Conservation (phyloP, 1,140 invertebrate species). For the Watersipora subatra region DNA sequence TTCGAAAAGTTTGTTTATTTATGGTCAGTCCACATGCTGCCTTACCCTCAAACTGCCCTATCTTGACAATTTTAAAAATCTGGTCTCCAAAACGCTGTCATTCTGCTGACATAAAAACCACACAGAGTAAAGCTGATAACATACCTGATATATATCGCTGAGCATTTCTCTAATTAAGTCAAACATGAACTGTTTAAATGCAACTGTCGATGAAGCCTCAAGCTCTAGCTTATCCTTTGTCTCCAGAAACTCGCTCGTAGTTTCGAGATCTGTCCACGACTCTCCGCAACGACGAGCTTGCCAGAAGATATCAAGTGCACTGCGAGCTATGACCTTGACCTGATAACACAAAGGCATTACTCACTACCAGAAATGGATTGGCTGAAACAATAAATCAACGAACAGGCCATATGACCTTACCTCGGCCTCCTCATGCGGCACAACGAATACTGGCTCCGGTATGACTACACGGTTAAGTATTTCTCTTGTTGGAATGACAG, state of each 20-base stretch:
- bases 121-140: neutral
- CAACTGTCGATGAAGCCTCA: neutral
- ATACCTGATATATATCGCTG: neutral
- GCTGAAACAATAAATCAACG: no score
- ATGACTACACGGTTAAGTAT: neutral
- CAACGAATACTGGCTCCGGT: neutral
- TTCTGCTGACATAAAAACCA: neutral
- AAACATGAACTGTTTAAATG: neutral
- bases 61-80: no score
- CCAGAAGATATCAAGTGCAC: neutral
- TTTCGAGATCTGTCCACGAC: neutral
- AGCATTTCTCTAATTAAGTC: neutral
- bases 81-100: no score
- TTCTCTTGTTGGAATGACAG: neutral
- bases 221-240: neutral
- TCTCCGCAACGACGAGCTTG: neutral
- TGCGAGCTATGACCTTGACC: neutral
- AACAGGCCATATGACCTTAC: neutral
- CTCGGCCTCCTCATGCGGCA: neutral
- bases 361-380: no score
- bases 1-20: no score
- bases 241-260: neutral
- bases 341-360: no score
- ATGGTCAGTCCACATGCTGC: no score
- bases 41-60: no score